Evolutionary conservation across 2,797 vertebrate species (phyloP).

Genomic region (Lithobates sylvaticus): DNA sequence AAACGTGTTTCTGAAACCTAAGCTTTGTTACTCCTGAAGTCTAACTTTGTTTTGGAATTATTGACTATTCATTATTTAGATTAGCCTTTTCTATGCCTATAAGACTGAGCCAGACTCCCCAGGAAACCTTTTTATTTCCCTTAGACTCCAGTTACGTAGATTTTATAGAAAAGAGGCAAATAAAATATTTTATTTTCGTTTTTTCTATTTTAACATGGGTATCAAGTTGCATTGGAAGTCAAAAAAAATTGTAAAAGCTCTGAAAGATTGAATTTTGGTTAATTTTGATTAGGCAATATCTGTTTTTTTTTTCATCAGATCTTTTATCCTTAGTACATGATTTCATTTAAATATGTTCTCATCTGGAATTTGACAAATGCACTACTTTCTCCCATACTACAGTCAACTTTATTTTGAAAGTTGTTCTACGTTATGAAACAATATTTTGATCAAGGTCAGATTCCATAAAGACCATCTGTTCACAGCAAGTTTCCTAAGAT

Average conservation of each 20-base stretch:
- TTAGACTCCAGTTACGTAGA: constrained; percentile 46
- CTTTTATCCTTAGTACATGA: not conserved
- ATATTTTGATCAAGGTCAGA: constrained; percentile 24
- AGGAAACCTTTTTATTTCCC: constrained; percentile 55
- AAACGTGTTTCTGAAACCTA: constrained; percentile 52
- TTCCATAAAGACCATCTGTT: not conserved
- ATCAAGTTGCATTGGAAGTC: not conserved
- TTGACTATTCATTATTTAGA: constrained; percentile 58
- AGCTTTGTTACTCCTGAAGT: constrained; percentile 26
- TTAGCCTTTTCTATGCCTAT: constrained; percentile 29
- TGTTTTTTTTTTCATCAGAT: not conserved
- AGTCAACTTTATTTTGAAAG: constrained; percentile 18
- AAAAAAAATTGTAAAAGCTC: constrained; percentile 30
- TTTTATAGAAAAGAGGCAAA: constrained; percentile 41
- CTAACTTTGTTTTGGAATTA: constrained; percentile 53
- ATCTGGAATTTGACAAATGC: constrained; percentile 3
- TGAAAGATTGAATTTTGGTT: not conserved
- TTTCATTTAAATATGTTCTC: constrained; percentile 3
- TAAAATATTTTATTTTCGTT: constrained; percentile 12
- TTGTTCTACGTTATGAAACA: not conserved
- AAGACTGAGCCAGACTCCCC: constrained; percentile 44
- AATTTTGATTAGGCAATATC: not conserved
- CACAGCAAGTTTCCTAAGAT: not conserved
- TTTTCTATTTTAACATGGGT: constrained; percentile 27
- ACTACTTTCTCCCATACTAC: not conserved